Conservation (phyloP, 2,797 vertebrate species). For the Poeciliopsis presidionis region DNA sequence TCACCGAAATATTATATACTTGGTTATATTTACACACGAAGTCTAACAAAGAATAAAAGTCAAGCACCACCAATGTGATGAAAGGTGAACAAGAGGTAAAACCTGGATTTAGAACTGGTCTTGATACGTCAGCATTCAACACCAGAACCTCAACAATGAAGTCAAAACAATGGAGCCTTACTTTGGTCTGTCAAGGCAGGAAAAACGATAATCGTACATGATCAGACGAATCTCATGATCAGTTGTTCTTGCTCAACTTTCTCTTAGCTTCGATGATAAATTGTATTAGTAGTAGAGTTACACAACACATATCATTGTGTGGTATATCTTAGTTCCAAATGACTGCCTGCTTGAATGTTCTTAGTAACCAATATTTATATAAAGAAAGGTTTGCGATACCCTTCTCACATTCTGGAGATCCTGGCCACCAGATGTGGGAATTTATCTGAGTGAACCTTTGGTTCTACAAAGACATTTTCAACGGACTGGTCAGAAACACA, state of each 20-base stretch:
- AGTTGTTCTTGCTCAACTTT: background rate
- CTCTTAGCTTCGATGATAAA: background rate
- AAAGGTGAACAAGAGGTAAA: background rate
- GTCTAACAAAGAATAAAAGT: background rate
- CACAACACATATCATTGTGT: background rate
- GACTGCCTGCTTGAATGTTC: background rate
- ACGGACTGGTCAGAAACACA: background rate
- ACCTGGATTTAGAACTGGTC: background rate
- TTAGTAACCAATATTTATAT: background rate
- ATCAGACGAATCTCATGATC: background rate
- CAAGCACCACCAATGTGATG: background rate
- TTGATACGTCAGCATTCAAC: background rate
- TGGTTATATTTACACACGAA: background rate
- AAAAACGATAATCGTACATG: background rate
- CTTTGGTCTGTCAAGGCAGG: background rate
- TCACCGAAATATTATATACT: background rate
- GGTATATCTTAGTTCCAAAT: background rate
- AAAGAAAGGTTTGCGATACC: background rate
- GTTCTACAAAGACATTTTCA: background rate
- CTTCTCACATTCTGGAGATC: background rate
- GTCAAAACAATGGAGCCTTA: background rate
- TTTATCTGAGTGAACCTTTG: background rate
- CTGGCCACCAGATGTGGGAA: background rate
- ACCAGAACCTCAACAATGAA: background rate
- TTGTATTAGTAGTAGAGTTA: background rate